Conservation (phyloP, 2,888 invertebrate genomes). For the Tipula unca region DNA sequence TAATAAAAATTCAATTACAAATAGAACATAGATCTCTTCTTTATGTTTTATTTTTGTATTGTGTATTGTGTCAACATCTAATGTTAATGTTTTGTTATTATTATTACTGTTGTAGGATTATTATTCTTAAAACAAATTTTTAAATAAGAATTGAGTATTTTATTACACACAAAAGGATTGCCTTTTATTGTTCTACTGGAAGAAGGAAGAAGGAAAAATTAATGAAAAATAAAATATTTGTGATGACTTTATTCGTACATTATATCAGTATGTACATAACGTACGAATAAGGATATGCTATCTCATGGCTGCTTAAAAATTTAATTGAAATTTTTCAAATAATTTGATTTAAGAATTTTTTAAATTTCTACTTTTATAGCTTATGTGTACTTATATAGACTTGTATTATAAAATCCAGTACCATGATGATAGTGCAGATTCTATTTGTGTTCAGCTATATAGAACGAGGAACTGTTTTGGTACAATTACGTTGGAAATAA, state of each 20-base stretch:
- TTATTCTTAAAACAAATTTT: background rate
- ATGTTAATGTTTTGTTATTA: background rate
- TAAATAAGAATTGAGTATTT: background rate
- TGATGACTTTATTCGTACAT: background rate
- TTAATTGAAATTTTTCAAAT: background rate
- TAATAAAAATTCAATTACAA: background rate
- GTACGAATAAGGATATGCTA: background rate
- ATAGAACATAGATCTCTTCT: background rate
- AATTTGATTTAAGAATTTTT: background rate
- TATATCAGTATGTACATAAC: background rate
- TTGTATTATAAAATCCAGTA: background rate
- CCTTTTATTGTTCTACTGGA: background rate
- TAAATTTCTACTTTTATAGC: too few species aligned
- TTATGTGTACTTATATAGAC: too few species aligned
- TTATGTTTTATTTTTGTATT: background rate
- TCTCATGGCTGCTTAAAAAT: background rate
- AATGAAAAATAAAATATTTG: background rate
- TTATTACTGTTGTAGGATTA: background rate
- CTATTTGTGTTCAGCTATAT: too few species aligned
- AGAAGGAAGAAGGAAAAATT: background rate
- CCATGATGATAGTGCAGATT: background rate
- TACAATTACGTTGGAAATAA: too few species aligned
- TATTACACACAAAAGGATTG: background rate
- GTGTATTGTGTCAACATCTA: background rate
- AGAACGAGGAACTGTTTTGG: too few species aligned